Evolutionary conservation across 1,140 invertebrate genomes (phyloP), one percentile per base, ranked within the genome.

Genomic region (Mycetomoellerius zeteki): DNA sequence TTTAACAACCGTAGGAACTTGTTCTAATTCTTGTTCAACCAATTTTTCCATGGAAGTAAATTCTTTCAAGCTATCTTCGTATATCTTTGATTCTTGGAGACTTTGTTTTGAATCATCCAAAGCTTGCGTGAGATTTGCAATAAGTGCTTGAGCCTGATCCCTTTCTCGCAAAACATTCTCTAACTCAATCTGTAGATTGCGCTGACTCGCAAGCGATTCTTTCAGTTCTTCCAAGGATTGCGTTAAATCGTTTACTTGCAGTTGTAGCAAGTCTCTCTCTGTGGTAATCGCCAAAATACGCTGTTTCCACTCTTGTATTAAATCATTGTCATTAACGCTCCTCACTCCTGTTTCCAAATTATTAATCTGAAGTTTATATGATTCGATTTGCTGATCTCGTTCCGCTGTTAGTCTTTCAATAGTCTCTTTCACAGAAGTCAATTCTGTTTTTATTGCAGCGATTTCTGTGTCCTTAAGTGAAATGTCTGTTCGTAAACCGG

Each of bases 201-300:
- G 72, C 0, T 84, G 19, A 50, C 21, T 60, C 8, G 58, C 81
- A 3, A 71, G 43, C 0, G 75, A 56, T 24, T 88, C 71, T 8
- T 81, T 87, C 16, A 89, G 16, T 27, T 92, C 89, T 7, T 92
- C 80, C 24, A 91, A 72, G 0, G 90, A 86, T 7, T 88, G 87
- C 0, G 78, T 81, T 0, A 92, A 64, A 14, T 94, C 93, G 19
- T 90, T 93, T 1, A 93, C 85, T 62, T 93, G 92, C 21, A 92
- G 33, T 43, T 94, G 91, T 12, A 93, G 19, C 37, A 93, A 58
- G 8, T 93, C 90, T 27, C 86, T 85, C 50, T 93, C 91, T 6
- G 81, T 71, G 0, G 75, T 76, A 2, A 90, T 82, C 1, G 52
- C 19, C 0, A 69, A 71, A 1, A 92, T 56, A 14, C 87, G 86